Evolutionary conservation across 2,888 invertebrate genomes (phyloP).

Genomic region (Parthenolecanium corni): DNA sequence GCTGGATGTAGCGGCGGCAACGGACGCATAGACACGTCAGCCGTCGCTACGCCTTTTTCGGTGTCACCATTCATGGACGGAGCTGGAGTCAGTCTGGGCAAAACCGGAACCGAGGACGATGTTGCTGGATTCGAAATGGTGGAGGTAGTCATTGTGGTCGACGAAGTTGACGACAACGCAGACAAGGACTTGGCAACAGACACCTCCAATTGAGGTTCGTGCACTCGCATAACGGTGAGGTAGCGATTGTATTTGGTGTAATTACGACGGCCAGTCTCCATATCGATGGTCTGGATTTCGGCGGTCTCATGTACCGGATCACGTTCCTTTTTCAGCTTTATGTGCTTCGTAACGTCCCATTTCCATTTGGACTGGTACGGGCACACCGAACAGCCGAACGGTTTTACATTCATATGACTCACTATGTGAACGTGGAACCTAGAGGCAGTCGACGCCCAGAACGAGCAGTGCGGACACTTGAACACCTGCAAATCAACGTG

Average conservation of each 20-base stretch:
- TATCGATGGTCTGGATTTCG: slow-evolving; percentile 75
- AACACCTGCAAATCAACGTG: slow-evolving; percentile 58
- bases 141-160: background rate
- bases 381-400: slow-evolving; percentile 89
- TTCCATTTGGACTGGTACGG: slow-evolving; percentile 91
- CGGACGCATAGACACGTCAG: slow-evolving; percentile 18
- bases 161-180: background rate
- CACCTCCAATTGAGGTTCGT: slow-evolving; percentile 33
- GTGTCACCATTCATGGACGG: slow-evolving; percentile 19
- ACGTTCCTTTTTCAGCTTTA: slow-evolving; percentile 73
- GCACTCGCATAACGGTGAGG: slow-evolving; percentile 54
- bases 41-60: background rate
- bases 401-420: slow-evolving; percentile 82
- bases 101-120: slow-evolving; percentile 8
- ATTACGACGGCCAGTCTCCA: slow-evolving; percentile 74
- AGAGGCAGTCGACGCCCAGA: slow-evolving; percentile 86
- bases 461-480: slow-evolving; percentile 83
- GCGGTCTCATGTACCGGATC: slow-evolving; percentile 70
- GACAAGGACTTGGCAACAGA: too few relatives aligned
- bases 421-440: slow-evolving; percentile 89
- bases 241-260: slow-evolving; percentile 89
- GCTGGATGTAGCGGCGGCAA: slow-evolving; percentile 21
- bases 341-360: slow-evolving; percentile 94
- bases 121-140: background rate
- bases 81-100: slow-evolving; percentile 19